phyloP scores from a whole-genome alignment of 2,888 invertebrate species.

The Chaetoderma sp. region DNA sequence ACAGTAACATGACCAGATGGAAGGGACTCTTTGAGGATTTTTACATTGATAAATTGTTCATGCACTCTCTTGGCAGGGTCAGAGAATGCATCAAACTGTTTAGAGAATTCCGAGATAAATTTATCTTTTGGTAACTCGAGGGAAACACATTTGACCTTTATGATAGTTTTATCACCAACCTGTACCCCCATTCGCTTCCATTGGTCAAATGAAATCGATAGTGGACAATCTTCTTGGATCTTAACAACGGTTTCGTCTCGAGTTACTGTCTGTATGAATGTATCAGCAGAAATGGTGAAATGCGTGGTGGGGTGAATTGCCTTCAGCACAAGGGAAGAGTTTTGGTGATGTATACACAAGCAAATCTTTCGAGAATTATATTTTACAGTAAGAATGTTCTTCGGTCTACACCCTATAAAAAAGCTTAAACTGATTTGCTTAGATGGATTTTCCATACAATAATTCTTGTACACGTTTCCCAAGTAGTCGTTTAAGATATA shows the following conservation, averaged over 20 bases:
- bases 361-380: not conserved
- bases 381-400: not conserved
- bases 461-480: constrained; percentile 12
- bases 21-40: constrained; percentile 24
- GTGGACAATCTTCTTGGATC: not conserved
- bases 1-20: constrained; percentile 18
- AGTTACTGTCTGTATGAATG: not conserved
- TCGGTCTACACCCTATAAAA: not conserved
- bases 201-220: not conserved
- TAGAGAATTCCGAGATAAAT: not conserved
- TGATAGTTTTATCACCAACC: not conserved
- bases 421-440: not conserved
- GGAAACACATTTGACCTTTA: constrained; percentile 2
- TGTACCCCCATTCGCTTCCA: not conserved
- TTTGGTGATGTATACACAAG: constrained; percentile 5
- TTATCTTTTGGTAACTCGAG: not conserved
- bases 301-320: too few species aligned
- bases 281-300: too few species aligned
- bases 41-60: constrained; percentile 20
- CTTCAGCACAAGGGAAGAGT: not conserved
- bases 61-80: constrained; percentile 15
- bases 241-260: constrained; percentile 3
- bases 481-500: constrained; percentile 23
- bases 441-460: not conserved
- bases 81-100: constrained; percentile 13